Evolutionary conservation across 2,888 invertebrate species (phyloP).

Genomic region (Phytoseiulus persimilis): DNA sequence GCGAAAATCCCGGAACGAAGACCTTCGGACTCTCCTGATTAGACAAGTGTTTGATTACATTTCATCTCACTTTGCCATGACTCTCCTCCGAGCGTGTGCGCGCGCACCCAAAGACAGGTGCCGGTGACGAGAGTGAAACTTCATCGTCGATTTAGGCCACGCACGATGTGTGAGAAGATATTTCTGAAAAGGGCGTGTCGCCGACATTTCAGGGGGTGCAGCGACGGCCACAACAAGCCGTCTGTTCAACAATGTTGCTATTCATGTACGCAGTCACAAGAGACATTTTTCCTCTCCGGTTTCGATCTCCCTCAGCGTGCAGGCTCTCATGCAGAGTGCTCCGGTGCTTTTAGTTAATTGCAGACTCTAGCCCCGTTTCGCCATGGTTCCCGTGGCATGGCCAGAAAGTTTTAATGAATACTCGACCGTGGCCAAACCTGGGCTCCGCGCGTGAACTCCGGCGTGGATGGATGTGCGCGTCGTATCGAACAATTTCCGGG

Average conservation of each 20-base stretch:
- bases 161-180: background rate
- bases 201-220: background rate
- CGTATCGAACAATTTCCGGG: no score
- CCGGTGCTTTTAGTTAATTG: background rate
- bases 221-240: background rate
- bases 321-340: background rate
- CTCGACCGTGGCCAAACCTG: background rate
- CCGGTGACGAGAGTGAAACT: no score
- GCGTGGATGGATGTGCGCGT: no score
- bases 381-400: background rate
- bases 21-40: no score
- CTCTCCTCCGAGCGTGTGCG: no score
- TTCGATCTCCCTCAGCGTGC: background rate
- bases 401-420: background rate
- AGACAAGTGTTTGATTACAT: no score
- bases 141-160: no score
- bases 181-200: background rate
- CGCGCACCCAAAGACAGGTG: no score
- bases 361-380: background rate
- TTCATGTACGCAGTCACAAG: background rate
- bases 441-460: background rate
- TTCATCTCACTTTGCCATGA: no score
- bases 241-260: background rate
- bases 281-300: background rate
- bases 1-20: no score